Conservation (phyloP, 2,113 vertebrate genomes). For the Lynx canadensis region DNA sequence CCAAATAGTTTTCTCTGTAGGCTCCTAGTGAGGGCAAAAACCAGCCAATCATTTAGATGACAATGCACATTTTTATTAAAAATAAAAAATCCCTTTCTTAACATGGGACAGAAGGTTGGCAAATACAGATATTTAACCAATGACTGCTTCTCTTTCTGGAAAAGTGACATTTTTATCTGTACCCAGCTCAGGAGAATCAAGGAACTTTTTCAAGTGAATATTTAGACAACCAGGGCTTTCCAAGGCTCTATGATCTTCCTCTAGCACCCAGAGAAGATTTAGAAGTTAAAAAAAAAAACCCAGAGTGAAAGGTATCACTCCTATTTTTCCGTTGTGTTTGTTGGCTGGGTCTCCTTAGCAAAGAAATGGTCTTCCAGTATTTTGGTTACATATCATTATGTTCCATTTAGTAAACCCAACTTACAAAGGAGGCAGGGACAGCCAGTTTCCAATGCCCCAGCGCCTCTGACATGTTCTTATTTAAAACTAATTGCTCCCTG, state of each 20-base stretch:
- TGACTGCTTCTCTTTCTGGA: neutral
- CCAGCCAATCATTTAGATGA: conserved; percentile 51
- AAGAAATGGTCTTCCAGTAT: neutral
- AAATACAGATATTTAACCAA: conserved; percentile 17
- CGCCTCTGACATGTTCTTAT: conserved; percentile 56
- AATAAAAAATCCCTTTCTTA: conserved; percentile 32
- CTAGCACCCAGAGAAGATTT: conserved; percentile 8
- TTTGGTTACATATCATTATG: conserved; percentile 45
- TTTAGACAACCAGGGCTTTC: neutral
- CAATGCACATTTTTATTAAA: conserved; percentile 50
- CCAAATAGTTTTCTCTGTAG: conserved; percentile 65
- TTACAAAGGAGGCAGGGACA: conserved; percentile 21
- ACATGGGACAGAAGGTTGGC: neutral
- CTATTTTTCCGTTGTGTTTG: conserved; percentile 53
- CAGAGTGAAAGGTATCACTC: conserved; percentile 10
- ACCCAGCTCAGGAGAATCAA: neutral
- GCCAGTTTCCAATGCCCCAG: conserved; percentile 23
- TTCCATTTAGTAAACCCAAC: conserved; percentile 56
- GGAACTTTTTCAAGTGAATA: neutral
- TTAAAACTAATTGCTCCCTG: conserved; percentile 80
- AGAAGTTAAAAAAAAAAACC: neutral
- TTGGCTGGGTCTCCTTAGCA: conserved; percentile 40
- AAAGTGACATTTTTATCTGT: conserved; percentile 4
- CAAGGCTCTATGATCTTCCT: neutral
- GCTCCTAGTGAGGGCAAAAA: conserved; percentile 15